These are phyloP conservation scores for Morone chrysops DNA, from an alignment of 2,113 vertebrate genomes.

Conservation along the genomic window DNA sequence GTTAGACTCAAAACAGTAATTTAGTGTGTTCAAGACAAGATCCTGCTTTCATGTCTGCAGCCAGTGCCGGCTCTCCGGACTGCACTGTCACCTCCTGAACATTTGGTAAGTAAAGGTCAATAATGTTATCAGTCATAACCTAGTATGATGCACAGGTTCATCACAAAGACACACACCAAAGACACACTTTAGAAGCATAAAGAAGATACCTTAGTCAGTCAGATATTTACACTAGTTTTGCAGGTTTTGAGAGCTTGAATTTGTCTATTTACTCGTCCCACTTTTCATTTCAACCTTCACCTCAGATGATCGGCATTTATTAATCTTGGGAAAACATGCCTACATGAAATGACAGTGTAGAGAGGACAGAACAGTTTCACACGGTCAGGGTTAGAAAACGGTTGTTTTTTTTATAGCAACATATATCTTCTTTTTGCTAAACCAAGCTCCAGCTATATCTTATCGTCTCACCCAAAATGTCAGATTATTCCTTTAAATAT, in stretches of 20 bases:
- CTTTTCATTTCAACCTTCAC: too few relatives aligned
- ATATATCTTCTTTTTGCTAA: too few relatives aligned
- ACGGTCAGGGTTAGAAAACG: too few relatives aligned
- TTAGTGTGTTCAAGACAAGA: background rate
- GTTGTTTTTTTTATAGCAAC: too few relatives aligned
- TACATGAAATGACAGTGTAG: too few relatives aligned
- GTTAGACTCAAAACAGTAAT: background rate
- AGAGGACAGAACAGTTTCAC: too few relatives aligned
- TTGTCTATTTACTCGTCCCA: too few relatives aligned
- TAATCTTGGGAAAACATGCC: background rate
- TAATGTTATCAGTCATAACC: background rate
- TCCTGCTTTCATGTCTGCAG: conserved; percentile 2
- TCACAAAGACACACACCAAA: background rate
- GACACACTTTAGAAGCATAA: background rate
- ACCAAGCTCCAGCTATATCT: too few relatives aligned
- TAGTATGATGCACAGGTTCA: background rate
- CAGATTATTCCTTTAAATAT: background rate
- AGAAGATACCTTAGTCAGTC: background rate
- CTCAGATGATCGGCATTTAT: background rate
- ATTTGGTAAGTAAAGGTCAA: background rate
- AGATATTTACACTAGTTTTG: too few relatives aligned
- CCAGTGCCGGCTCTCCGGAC: background rate
- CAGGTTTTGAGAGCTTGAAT: too few relatives aligned
- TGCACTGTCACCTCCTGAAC: background rate
- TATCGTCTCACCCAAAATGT: background rate